Percentiles rank a stretch among this genome's conserved stretches.
Conservation (phyloP, 2,888 invertebrate species). For the Lycocerus yunnanus region DNA sequence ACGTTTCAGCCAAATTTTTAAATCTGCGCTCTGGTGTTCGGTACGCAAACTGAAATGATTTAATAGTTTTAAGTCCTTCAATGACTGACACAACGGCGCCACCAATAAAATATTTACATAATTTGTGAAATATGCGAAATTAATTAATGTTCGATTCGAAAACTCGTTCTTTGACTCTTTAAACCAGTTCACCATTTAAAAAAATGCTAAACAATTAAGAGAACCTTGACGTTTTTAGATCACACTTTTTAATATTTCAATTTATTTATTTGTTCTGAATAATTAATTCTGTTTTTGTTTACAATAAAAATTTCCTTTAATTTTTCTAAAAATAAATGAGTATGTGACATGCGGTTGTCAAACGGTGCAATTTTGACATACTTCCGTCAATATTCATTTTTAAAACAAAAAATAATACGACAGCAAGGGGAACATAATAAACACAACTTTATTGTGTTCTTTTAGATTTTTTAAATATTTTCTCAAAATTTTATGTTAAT, state of each 20-base stretch:
- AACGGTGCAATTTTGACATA: no score
- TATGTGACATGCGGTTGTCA: neutral
- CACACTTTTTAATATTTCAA: neutral
- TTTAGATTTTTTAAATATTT: no score
- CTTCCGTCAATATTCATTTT: no score
- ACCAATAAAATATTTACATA: neutral
- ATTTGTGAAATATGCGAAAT: neutral
- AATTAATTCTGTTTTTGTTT: neutral
- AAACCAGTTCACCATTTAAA: neutral
- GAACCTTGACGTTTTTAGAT: neutral
- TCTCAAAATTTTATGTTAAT: no score
- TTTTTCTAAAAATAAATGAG: neutral
- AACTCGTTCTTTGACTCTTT: neutral
- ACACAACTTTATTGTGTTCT: no score
- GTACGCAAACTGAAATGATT: neutral
- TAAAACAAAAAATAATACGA: no score
- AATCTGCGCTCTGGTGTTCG: neutral
- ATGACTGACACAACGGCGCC: neutral
- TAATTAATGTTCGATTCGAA: neutral
- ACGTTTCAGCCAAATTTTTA: neutral
- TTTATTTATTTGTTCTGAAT: neutral
- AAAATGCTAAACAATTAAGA: neutral
- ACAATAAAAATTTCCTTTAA: neutral
- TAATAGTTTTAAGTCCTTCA: no score
- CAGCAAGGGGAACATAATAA: no score